phyloP scores from a whole-genome alignment of 2,113 vertebrate genomes.

The Cochlearius cochlearius region DNA sequence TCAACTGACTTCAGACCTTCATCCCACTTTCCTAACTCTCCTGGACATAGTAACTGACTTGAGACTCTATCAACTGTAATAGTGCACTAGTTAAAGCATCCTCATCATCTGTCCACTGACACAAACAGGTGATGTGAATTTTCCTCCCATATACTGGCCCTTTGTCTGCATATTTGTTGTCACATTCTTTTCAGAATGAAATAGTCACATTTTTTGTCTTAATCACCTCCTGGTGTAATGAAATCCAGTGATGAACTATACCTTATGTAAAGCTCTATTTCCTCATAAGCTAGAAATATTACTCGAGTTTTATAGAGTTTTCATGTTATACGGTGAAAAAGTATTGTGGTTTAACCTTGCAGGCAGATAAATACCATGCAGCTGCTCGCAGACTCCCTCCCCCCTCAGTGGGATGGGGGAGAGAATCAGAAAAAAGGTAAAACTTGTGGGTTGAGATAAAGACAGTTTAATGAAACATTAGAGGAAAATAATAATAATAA shows the following conservation, averaged over 20 bases:
- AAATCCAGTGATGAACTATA: not conserved
- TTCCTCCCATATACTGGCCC: not conserved
- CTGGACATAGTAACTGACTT: not conserved
- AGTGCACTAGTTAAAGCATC: not conserved
- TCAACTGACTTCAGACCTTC: not conserved
- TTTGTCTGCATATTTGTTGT: not conserved
- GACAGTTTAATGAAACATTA: too few relatives aligned
- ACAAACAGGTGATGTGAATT: not conserved
- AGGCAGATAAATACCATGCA: too few relatives aligned
- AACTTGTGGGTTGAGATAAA: too few relatives aligned
- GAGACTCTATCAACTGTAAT: not conserved
- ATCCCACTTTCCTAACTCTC: not conserved
- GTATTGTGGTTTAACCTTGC: too few relatives aligned
- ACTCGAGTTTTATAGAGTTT: not conserved
- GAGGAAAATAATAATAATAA: too few relatives aligned
- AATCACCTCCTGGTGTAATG: not conserved
- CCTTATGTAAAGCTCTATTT: not conserved
- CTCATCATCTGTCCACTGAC: not conserved
- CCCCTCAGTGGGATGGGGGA: too few relatives aligned
- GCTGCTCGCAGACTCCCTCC: too few relatives aligned
- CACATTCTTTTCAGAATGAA: not conserved
- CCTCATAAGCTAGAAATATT: rapidly evolving
- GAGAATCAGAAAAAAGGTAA: too few relatives aligned
- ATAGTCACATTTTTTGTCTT: not conserved
- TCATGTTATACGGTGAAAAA: not conserved